Evolutionary conservation across 2,797 vertebrate genomes (phyloP).

Genomic region (Cynodonichthys magdalenae): DNA sequence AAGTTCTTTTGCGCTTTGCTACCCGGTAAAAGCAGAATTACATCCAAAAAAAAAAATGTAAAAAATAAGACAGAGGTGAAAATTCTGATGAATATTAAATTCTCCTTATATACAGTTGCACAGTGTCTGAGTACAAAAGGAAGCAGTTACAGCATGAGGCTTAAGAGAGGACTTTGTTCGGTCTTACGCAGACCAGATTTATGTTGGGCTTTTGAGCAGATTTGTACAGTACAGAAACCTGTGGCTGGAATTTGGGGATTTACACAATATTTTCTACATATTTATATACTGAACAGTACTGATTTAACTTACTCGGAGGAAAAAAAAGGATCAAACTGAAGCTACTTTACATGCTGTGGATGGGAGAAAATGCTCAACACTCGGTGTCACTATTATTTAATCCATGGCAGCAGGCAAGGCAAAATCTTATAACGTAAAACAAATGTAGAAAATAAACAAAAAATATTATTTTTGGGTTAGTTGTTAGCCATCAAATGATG

Average conservation of each 20-base stretch:
- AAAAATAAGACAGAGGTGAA: slow-evolving; percentile 72
- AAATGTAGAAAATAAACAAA: background rate
- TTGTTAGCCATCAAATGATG: slow-evolving; percentile 13
- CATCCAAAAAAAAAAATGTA: slow-evolving; percentile 45
- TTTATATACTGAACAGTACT: slow-evolving; percentile 55
- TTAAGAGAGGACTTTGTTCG: slow-evolving; percentile 57
- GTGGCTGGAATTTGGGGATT: slow-evolving; percentile 50
- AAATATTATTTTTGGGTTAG: slow-evolving; percentile 14
- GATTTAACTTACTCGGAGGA: slow-evolving; percentile 37
- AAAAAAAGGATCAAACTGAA: slow-evolving; percentile 45
- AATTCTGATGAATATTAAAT: slow-evolving; percentile 70
- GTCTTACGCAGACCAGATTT: slow-evolving; percentile 25
- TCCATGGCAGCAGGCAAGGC: slow-evolving; percentile 43
- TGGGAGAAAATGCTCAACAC: slow-evolving; percentile 38
- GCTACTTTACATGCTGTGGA: slow-evolving; percentile 57
- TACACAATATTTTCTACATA: slow-evolving; percentile 41
- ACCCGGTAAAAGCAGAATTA: slow-evolving; percentile 61
- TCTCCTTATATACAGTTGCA: slow-evolving; percentile 72
- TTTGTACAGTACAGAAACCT: slow-evolving; percentile 41
- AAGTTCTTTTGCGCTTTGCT: slow-evolving; percentile 25
- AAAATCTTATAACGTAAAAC: slow-evolving; percentile 6
- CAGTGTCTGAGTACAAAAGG: slow-evolving; percentile 68
- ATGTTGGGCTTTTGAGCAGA: slow-evolving; percentile 35
- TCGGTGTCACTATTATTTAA: slow-evolving; percentile 42
- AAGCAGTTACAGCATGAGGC: slow-evolving; percentile 50